A percentile compares a stretch with the other conserved stretches of the same genome.
Conservation (phyloP, 2,113 vertebrate species). For the Hippopotamus amphibius region DNA sequence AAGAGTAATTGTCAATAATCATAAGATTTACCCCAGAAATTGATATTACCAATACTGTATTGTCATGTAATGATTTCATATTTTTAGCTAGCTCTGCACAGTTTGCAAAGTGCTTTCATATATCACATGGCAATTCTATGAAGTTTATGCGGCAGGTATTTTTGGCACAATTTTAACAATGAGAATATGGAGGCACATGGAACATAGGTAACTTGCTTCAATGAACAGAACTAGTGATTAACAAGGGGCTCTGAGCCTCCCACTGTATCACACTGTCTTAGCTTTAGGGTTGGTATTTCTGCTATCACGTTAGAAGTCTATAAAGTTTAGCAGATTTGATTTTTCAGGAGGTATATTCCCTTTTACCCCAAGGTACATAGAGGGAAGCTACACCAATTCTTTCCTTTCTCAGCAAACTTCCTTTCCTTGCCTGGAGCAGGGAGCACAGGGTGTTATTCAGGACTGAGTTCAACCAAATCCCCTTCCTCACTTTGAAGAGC, state of each 20-base stretch:
- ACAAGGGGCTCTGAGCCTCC: not conserved
- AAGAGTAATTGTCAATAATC: not conserved
- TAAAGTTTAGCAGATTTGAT: not conserved
- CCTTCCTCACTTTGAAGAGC: not conserved
- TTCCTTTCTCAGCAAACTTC: not conserved
- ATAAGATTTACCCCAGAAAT: not conserved
- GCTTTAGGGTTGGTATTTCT: not conserved
- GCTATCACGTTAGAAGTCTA: not conserved
- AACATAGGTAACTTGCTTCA: not conserved
- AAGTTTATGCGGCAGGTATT: not conserved
- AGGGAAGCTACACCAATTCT: not conserved
- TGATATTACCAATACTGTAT: not conserved
- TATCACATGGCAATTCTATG: not conserved
- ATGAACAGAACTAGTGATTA: not conserved
- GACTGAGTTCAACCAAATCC: not conserved
- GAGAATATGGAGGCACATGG: not conserved
- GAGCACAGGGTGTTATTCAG: not conserved
- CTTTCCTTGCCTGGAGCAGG: constrained; percentile 5
- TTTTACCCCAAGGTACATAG: not conserved
- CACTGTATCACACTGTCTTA: not conserved
- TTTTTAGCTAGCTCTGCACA: not conserved
- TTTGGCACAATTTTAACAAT: not conserved
- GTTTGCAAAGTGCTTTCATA: not conserved
- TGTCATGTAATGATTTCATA: not conserved
- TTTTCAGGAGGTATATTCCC: not conserved